Conservation (phyloP, 2,888 invertebrate genomes). For the Caenorhabditis sp. region DNA sequence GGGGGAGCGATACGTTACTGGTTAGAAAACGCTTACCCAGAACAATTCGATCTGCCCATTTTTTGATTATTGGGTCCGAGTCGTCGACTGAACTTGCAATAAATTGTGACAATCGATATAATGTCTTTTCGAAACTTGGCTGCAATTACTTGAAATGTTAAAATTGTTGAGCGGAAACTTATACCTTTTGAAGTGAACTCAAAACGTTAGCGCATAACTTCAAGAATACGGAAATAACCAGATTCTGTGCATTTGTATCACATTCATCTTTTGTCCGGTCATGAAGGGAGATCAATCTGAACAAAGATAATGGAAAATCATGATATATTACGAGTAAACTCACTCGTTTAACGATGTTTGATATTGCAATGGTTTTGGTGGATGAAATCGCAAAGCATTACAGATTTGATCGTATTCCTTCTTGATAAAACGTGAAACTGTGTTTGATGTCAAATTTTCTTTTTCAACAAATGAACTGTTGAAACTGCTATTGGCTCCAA, state of each 20-base stretch:
- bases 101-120: slow-evolving; percentile 21
- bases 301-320: background rate
- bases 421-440: slow-evolving; percentile 19
- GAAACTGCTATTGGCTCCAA: background rate
- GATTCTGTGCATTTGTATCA: slow-evolving; percentile 12
- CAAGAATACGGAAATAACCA: slow-evolving; percentile 20
- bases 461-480: background rate
- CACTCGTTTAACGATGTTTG: slow-evolving; percentile 34
- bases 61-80: slow-evolving; percentile 10
- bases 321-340: slow-evolving; percentile 1
- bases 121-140: no score
- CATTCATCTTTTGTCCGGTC: slow-evolving; percentile 20
- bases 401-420: slow-evolving; percentile 29
- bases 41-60: slow-evolving; percentile 33
- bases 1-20: no score
- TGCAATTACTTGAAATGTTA: background rate
- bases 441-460: slow-evolving; percentile 7
- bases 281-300: slow-evolving; percentile 20
- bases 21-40: slow-evolving; percentile 19
- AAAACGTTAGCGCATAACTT: slow-evolving; percentile 29
- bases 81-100: slow-evolving; percentile 14
- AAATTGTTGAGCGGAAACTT: background rate
- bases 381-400: slow-evolving; percentile 14
- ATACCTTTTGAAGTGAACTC: slow-evolving; percentile 14
- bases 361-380: slow-evolving; percentile 23